Evolutionary conservation across 1,140 invertebrate genomes (phyloP), one percentile per base, ranked within the genome.

Genomic region (Procambarus virginalis): DNA sequence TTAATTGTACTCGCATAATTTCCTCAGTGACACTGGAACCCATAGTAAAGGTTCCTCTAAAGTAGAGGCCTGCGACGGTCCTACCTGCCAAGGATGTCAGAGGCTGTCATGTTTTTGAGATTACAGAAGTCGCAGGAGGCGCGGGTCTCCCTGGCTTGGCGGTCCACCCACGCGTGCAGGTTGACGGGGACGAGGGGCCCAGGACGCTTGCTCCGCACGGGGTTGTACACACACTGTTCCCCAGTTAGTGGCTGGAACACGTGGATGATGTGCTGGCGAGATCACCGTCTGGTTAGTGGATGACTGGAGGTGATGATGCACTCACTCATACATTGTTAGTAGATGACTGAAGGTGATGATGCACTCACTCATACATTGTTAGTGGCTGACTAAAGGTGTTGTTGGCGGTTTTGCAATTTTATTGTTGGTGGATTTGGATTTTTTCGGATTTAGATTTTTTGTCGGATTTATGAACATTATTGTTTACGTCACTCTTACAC

Each of bases 151-250:
- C 22, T 46, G 20, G 89, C 48, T 51, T 78, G 89, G 22, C 46
- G 34, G 76, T 84, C 60, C 34, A 91, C 84, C 22, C 75, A 75
- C 17, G 9, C 78, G 46, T 70, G 48, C 2, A 55, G 68, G 68
- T 81, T 58, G 55, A 81, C 84, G 2, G 49, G 17, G 17, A 34
- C 9, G 3, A 17, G 4, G 60, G 83, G 89, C 76, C 58, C 81
- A 48, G 94, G 94, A 20, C 94, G 92, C 89, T 93, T 94, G n/a
- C 93, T 93, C 58, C 94, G 92, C 0, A 94, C 88, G 58, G 94
- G 93, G 91, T 94, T 94, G 91, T 93, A 94, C 20, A 94, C 91
- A 64, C 93, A 94, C 79, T 94, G 92, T 91, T 94, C 94, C 88
- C 91, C 86, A 17, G 93, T 94, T 60, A 93, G 93, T 73, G 92